Conservation (phyloP, 1,140 invertebrate genomes). For the Gonioctena quinquepunctata region DNA sequence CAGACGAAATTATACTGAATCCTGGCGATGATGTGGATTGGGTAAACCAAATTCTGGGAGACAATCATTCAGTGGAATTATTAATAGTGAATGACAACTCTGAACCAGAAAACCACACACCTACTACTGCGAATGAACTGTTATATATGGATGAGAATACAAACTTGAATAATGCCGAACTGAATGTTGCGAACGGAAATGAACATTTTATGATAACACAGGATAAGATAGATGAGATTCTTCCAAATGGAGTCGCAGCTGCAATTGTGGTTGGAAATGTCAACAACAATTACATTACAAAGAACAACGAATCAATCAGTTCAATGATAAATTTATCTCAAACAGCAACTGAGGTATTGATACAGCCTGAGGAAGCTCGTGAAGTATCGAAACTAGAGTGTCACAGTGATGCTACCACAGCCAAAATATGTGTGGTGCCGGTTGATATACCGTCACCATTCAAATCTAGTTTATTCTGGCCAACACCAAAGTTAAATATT, state of each 20-base stretch:
- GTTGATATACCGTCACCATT: not conserved
- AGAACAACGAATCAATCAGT: not conserved
- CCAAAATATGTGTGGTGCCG: not conserved
- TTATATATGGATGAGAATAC: not conserved
- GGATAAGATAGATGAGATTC: not conserved
- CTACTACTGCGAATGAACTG: not conserved
- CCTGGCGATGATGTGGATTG: not conserved
- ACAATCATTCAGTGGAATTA: not conserved
- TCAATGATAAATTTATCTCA: not conserved
- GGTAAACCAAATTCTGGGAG: not conserved
- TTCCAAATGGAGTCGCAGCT: not conserved
- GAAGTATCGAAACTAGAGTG: not conserved
- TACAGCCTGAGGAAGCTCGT: not conserved
- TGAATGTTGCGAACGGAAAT: not conserved
- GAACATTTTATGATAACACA: not conserved
- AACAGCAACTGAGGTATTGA: not conserved
- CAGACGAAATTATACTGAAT: not conserved
- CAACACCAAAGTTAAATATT: not conserved
- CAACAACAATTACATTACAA: too few relatives aligned
- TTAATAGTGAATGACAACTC: not conserved
- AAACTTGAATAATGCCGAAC: not conserved
- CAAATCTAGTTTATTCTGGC: not conserved
- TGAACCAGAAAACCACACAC: not conserved
- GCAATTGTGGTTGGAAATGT: not conserved
- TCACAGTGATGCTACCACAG: not conserved